Evolutionary conservation across 2,888 invertebrate genomes (phyloP).

Genomic region (Eilema caniola): DNA sequence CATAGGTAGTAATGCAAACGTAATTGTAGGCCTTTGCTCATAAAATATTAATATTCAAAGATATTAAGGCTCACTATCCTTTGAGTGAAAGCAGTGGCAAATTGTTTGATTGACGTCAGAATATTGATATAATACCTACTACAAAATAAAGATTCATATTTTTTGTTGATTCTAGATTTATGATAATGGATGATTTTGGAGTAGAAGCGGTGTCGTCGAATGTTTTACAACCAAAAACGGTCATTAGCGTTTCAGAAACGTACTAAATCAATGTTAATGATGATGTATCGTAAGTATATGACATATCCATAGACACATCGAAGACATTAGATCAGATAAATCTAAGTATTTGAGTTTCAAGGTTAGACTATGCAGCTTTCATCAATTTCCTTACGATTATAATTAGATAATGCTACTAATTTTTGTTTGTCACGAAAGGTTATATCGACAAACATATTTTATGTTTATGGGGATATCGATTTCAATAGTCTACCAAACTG

Average conservation of each 20-base stretch:
- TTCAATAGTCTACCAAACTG: not conserved
- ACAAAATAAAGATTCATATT: constrained; percentile 41
- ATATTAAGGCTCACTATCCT: constrained; percentile 9
- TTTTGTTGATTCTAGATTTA: constrained; percentile 27
- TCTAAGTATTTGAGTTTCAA: constrained; percentile 48
- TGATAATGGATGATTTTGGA: constrained; percentile 53
- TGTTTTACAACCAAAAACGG: constrained; percentile 38
- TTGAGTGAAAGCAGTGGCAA: constrained; percentile 19
- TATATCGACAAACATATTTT: constrained; percentile 27
- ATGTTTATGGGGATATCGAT: constrained; percentile 18
- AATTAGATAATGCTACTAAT: constrained; percentile 35
- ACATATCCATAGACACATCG: constrained; percentile 41
- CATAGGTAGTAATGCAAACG: constrained; percentile 5
- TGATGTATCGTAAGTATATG: constrained; percentile 49
- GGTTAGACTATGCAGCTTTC: constrained; percentile 44
- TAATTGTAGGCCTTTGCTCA: not conserved
- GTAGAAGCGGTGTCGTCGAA: constrained; percentile 40
- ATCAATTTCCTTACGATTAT: constrained; percentile 41
- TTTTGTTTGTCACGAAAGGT: constrained; percentile 47
- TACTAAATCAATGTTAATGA: constrained; percentile 59
- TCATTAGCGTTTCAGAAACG: constrained; percentile 48
- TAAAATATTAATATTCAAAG: constrained; percentile 23
- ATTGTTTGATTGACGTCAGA: constrained; percentile 33
- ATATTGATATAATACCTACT: constrained; percentile 34
- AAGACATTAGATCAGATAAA: constrained; percentile 39